A percentile compares a stretch with the other conserved stretches of the same genome.
Evolutionary conservation across 2,888 invertebrate species (phyloP).

Genomic region (Ormyrus thymus): DNA sequence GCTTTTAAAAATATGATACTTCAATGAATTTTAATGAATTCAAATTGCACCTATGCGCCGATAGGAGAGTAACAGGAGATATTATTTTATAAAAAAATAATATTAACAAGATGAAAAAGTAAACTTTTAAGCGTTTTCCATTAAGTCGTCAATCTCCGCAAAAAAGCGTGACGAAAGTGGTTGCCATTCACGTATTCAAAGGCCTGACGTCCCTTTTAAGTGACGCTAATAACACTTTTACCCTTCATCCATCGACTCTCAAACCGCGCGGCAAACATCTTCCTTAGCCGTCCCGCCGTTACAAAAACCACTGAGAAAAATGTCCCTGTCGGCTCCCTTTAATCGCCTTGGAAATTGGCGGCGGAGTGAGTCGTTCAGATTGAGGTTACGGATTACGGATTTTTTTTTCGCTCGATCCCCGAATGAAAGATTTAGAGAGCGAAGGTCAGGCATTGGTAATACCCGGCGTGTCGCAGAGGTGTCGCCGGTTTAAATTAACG

Average conservation of each 20-base stretch:
- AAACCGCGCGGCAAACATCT: background rate
- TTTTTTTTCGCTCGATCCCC: background rate
- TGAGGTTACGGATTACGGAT: slow-evolving; percentile 26
- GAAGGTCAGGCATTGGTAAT: slow-evolving; percentile 6
- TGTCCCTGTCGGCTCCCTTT: background rate
- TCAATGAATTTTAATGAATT: too few species aligned
- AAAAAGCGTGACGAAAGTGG: background rate
- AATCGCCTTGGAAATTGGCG: slow-evolving; percentile 15
- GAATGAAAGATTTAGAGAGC: slow-evolving; percentile 4
- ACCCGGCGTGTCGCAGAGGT: background rate
- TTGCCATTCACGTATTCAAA: background rate
- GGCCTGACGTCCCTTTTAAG: background rate
- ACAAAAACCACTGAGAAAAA: background rate
- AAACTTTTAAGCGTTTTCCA: too few species aligned
- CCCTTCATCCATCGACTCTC: background rate
- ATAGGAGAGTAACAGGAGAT: too few species aligned
- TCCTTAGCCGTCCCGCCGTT: background rate
- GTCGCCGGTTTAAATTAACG: slow-evolving; percentile 51
- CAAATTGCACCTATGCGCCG: too few species aligned
- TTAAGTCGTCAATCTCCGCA: too few species aligned
- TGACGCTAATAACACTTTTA: background rate
- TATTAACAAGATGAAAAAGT: too few species aligned
- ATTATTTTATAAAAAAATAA: too few species aligned
- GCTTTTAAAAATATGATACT: too few species aligned
- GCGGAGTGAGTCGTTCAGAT: slow-evolving; percentile 8